Percentiles rank a stretch among this genome's conserved stretches.
Conservation (phyloP, 1,140 invertebrate genomes). For the Drosophila nigrodunni region DNA sequence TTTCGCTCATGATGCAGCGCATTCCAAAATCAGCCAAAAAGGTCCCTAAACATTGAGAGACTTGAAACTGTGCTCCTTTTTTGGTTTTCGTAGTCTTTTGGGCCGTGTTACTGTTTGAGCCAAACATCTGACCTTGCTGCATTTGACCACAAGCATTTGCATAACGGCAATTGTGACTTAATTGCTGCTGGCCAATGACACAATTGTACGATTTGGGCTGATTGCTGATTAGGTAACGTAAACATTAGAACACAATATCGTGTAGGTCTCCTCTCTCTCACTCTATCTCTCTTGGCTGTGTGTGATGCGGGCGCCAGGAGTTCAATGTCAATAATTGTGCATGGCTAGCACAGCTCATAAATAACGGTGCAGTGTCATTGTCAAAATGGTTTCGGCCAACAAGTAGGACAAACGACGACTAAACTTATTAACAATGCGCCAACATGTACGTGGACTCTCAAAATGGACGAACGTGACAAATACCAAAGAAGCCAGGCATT, state of each 20-base stretch:
- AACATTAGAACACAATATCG: conserved; percentile 31
- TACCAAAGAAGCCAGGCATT: conserved; percentile 64
- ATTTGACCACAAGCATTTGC: conserved; percentile 2
- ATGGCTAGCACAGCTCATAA: conserved; percentile 69
- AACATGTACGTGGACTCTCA: conserved; percentile 79
- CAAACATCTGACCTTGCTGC: conserved; percentile 65
- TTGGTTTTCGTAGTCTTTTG: conserved; percentile 9
- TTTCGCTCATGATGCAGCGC: conserved; percentile 63
- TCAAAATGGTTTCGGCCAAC: conserved; percentile 46
- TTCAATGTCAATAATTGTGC: conserved; percentile 81
- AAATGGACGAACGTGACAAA: conserved; percentile 82
- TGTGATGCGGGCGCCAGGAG: conserved; percentile 75
- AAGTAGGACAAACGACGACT: conserved; percentile 76
- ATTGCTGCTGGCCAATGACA: conserved; percentile 61
- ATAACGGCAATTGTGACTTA: conserved; percentile 55
- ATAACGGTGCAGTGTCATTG: conserved; percentile 72
- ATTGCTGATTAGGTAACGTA: conserved; percentile 69
- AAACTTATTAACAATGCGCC: conserved; percentile 80
- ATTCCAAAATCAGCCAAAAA: conserved; percentile 45
- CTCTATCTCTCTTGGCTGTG: conserved; percentile 5
- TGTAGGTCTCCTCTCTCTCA: conserved; percentile 19
- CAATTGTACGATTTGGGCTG: conserved; percentile 64
- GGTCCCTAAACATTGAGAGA: neutral
- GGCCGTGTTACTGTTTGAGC: conserved; percentile 46
- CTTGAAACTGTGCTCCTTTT: conserved; percentile 18